These are phyloP conservation scores for Coendou prehensilis DNA, from an alignment of 2,797 vertebrate species.

Conservation along the genomic window DNA sequence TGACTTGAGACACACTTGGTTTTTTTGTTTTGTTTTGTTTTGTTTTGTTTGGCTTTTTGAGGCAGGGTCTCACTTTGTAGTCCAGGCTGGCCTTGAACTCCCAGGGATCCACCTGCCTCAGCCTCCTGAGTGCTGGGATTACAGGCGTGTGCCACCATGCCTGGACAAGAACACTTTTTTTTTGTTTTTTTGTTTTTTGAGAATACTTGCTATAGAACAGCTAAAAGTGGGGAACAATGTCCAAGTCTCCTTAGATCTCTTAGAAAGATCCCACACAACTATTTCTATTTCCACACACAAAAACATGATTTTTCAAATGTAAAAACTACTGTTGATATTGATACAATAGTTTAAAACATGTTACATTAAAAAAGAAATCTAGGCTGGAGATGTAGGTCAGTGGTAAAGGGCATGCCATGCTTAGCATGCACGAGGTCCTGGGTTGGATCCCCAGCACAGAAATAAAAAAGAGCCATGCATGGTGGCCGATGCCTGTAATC, in stretches of 20 bases:
- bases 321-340: constrained; percentile 2
- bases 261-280: constrained; percentile 18
- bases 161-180: neutral
- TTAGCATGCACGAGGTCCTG: neutral
- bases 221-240: neutral
- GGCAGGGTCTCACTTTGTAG: neutral
- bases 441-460: neutral
- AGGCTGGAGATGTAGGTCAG: neutral
- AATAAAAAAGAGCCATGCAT: neutral
- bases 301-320: constrained; percentile 6
- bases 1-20: neutral
- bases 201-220: neutral
- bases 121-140: neutral
- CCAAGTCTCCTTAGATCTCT: constrained; percentile 22
- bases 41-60: neutral
- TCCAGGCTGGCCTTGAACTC: neutral
- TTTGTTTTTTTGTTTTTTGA: neutral
- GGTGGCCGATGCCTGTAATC: neutral
- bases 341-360: neutral
- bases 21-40: neutral
- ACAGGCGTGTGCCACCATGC: neutral
- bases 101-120: neutral
- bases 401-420: neutral
- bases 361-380: neutral
- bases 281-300: neutral